Conservation (phyloP, 2,113 vertebrate genomes). For the Dipodomys merriami region DNA sequence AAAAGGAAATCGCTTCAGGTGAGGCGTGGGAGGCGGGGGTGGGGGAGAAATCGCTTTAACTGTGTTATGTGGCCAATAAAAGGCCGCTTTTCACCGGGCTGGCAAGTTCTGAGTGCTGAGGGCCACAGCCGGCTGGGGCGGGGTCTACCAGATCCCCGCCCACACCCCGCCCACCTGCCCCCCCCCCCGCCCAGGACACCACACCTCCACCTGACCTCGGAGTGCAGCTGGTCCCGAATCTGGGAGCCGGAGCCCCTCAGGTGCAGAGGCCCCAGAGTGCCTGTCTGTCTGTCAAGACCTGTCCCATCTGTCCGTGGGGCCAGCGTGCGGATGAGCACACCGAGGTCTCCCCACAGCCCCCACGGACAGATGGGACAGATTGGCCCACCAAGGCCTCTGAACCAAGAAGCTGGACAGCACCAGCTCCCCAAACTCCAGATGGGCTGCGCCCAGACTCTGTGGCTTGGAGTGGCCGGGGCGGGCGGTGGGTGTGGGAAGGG, state of each 20-base stretch:
- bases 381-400: too few relatives aligned
- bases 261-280: constrained; percentile 10
- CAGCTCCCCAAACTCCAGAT: too few relatives aligned
- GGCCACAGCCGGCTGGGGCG: too few relatives aligned
- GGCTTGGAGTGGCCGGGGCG: neutral
- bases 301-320: neutral
- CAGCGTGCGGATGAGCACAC: too few relatives aligned
- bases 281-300: neutral
- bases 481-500: neutral
- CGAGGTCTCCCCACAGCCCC: too few relatives aligned
- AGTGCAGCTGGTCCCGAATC: constrained; percentile 71
- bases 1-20: constrained; percentile 75
- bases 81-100: constrained; percentile 42
- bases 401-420: too few relatives aligned
- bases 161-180: too few relatives aligned
- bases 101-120: neutral
- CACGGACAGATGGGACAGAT: too few relatives aligned
- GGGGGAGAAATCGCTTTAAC: constrained; percentile 40
- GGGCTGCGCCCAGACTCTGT: neutral
- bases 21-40: constrained; percentile 74
- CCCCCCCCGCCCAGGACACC: too few relatives aligned
- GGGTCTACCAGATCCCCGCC: too few relatives aligned
- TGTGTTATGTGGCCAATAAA: constrained; percentile 76
- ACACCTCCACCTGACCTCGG: neutral
- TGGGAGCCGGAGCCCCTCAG: neutral